These are phyloP conservation scores for Theodoxus fluviatilis DNA, from an alignment of 2,888 invertebrate species.

Conservation along the genomic window DNA sequence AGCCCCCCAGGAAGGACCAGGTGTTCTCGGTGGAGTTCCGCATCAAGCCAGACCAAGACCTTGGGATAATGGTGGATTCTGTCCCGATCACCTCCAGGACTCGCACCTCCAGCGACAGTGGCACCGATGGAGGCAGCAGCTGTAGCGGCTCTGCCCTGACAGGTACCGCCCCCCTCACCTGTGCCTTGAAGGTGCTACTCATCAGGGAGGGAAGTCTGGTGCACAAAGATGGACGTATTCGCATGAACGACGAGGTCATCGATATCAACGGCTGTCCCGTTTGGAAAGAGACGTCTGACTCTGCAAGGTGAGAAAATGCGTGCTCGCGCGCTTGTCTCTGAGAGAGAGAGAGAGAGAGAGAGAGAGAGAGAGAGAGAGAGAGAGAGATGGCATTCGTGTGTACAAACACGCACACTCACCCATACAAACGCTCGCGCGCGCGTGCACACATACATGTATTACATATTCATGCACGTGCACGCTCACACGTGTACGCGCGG, in stretches of 20 bases:
- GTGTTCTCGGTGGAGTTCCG: conserved; percentile 46
- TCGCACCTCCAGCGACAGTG: conserved; percentile 22
- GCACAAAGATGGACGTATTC: conserved; percentile 73
- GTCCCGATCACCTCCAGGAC: conserved; percentile 29
- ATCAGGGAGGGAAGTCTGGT: conserved; percentile 45
- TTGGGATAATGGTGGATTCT: conserved; percentile 48
- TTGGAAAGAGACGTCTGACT: conserved; percentile 43
- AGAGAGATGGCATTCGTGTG: too few species aligned
- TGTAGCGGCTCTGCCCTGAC: conserved; percentile 19
- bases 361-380: too few species aligned
- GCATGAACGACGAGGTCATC: conserved; percentile 85
- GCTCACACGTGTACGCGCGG: too few species aligned
- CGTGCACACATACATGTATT: too few species aligned
- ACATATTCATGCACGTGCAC: too few species aligned
- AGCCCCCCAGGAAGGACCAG: conserved; percentile 55
- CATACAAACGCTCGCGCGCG: too few species aligned
- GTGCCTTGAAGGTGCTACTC: conserved; percentile 41
- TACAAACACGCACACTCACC: too few species aligned
- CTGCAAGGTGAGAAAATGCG: conserved; percentile 44
- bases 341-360: too few species aligned
- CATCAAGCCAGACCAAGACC: conserved; percentile 34
- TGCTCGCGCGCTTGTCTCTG: not conserved
- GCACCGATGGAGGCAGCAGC: conserved; percentile 16
- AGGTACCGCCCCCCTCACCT: conserved; percentile 15
- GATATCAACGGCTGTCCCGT: conserved; percentile 81